These are phyloP conservation scores for Lasioglossum villosulum DNA, from an alignment of 2,888 invertebrate species.

Conservation along the genomic window DNA sequence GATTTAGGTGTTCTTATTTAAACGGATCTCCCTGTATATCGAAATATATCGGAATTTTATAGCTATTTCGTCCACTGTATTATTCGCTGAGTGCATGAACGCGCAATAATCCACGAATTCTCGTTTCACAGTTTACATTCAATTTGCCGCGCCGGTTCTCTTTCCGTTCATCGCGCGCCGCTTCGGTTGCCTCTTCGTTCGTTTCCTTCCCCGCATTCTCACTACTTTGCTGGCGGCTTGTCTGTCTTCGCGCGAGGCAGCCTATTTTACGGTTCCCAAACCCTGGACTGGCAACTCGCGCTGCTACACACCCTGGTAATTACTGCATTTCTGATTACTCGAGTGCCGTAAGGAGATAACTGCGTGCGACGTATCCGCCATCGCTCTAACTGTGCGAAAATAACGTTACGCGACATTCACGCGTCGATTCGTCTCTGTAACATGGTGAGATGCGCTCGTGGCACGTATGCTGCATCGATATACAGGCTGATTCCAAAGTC, in stretches of 20 bases:
- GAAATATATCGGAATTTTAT: too few relatives aligned
- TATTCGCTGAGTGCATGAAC: not conserved
- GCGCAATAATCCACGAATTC: conserved; percentile 5
- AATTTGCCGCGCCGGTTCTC: not conserved
- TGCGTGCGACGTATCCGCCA: conserved; percentile 44
- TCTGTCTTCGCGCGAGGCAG: conserved; percentile 36
- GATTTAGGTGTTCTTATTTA: too few relatives aligned
- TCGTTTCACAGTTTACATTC: conserved; percentile 7
- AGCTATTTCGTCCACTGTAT: not conserved
- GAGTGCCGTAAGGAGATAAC: conserved; percentile 55
- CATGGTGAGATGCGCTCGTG: not conserved
- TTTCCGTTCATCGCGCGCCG: not conserved
- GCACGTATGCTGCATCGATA: not conserved
- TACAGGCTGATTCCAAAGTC: not conserved
- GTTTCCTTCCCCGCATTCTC: not conserved
- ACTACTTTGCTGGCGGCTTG: conserved; percentile 19
- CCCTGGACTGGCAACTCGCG: conserved; percentile 45
- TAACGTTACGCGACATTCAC: conserved; percentile 16
- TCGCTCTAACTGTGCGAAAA: conserved; percentile 29
- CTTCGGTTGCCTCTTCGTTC: not conserved
- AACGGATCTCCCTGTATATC: too few relatives aligned
- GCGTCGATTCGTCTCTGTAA: not conserved
- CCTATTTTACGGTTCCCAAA: conserved; percentile 55
- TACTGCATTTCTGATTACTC: conserved; percentile 69
- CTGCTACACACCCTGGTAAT: conserved; percentile 67